phyloP scores from a whole-genome alignment of 1,140 invertebrate genomes.

The Goniozus legneri region DNA sequence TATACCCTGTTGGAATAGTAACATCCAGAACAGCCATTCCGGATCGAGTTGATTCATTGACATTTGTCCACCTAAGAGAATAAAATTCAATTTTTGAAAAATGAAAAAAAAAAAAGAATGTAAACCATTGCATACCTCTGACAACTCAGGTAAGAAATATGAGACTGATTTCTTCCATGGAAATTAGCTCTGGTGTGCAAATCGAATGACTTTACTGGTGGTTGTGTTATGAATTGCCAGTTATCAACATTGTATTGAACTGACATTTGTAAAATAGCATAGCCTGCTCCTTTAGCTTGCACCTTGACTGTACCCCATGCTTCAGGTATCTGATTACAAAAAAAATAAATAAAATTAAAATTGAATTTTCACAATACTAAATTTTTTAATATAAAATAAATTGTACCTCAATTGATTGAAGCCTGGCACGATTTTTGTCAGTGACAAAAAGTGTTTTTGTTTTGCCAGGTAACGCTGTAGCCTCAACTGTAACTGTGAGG shows the following conservation, averaged over 20 bases:
- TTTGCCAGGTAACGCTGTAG: slow-evolving; percentile 72
- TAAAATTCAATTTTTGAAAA: neutral
- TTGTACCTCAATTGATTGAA: slow-evolving; percentile 71
- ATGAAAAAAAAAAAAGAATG: too few relatives aligned
- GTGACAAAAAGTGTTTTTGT: slow-evolving; percentile 67
- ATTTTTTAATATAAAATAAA: neutral
- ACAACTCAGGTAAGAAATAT: slow-evolving; percentile 78
- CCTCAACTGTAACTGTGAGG: slow-evolving; percentile 77
- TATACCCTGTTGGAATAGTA: slow-evolving; percentile 89
- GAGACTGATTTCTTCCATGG: slow-evolving; percentile 89
- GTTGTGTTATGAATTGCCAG: slow-evolving; percentile 77
- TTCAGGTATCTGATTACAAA: slow-evolving; percentile 79
- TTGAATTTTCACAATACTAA: slow-evolving; percentile 2
- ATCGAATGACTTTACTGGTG: slow-evolving; percentile 75
- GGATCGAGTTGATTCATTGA: slow-evolving; percentile 74
- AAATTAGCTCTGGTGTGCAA: slow-evolving; percentile 70
- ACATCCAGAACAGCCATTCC: slow-evolving; percentile 91
- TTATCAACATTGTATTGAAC: slow-evolving; percentile 95
- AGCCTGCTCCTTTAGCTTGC: slow-evolving; percentile 84
- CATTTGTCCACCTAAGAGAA: slow-evolving; percentile 69
- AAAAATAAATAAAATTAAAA: slow-evolving; percentile 18
- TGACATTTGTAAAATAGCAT: slow-evolving; percentile 87
- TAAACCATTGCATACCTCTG: too few relatives aligned
- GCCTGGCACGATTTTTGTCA: slow-evolving; percentile 69
- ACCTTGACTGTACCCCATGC: slow-evolving; percentile 92